A percentile compares a stretch with the other conserved stretches of the same genome.
These are phyloP conservation scores for Scopus umbretta DNA, from an alignment of 2,113 vertebrate species.

Conservation along the genomic window DNA sequence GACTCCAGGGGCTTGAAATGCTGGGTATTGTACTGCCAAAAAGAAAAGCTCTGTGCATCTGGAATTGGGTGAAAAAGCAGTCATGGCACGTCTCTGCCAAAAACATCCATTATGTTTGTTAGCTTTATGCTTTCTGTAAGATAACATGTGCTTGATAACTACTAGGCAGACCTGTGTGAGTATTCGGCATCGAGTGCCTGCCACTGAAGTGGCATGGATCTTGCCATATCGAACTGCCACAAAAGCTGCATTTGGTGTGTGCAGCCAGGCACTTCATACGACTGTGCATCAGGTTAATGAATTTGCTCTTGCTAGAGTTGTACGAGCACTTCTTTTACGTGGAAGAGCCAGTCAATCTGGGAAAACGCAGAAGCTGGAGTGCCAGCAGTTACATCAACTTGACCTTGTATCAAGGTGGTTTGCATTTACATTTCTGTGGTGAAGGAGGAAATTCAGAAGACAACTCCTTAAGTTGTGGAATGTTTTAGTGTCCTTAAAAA, in stretches of 20 bases:
- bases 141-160: neutral
- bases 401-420: neutral
- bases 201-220: neutral
- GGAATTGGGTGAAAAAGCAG: slow-evolving; percentile 56
- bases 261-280: neutral
- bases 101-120: neutral
- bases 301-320: neutral
- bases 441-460: neutral
- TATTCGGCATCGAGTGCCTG: neutral
- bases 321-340: neutral
- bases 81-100: slow-evolving; percentile 23
- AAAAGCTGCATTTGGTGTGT: neutral
- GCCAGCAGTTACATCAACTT: neutral
- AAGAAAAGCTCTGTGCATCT: slow-evolving; percentile 26
- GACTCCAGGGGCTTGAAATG: slow-evolving; percentile 57
- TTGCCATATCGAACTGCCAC: neutral
- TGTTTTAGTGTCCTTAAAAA: neutral
- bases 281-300: neutral
- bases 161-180: neutral
- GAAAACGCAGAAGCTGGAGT: neutral
- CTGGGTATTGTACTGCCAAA: slow-evolving; percentile 55
- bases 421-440: neutral
- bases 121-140: slow-evolving; percentile 13
- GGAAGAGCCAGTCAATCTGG: neutral
- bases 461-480: neutral